phyloP scores from a whole-genome alignment of 2,888 invertebrate species.

The Agrochola circellaris region DNA sequence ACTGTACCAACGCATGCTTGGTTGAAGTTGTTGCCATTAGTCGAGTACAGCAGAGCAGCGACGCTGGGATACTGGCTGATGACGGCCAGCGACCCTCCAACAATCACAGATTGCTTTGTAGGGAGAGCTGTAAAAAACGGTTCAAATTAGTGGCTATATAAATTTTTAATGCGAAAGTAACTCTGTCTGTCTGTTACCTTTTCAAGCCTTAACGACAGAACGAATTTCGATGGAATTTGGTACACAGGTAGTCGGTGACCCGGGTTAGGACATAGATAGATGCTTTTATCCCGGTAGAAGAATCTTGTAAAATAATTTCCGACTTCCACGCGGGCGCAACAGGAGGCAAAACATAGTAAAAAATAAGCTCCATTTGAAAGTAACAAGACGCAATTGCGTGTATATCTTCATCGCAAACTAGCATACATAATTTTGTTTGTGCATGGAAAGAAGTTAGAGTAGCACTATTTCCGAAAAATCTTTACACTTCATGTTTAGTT shows the following conservation, averaged over 20 bases:
- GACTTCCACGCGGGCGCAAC: no score
- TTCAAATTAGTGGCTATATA: not conserved
- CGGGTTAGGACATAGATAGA: not conserved
- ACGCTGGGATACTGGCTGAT: slow-evolving; percentile 65
- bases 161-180: not conserved
- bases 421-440: not conserved
- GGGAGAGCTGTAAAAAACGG: slow-evolving; percentile 61
- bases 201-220: not conserved
- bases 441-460: not conserved
- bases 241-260: not conserved
- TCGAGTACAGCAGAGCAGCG: slow-evolving; percentile 61
- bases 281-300: not conserved
- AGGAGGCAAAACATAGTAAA: not conserved
- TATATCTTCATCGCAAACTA: not conserved
- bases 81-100: slow-evolving; percentile 69
- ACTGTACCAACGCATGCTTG: slow-evolving; percentile 73
- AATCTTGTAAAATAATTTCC: not conserved
- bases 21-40: slow-evolving; percentile 44
- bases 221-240: not conserved
- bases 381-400: no score
- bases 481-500: no score
- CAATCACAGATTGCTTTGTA: slow-evolving; percentile 63
- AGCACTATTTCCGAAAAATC: not conserved
- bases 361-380: not conserved
- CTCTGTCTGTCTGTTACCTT: not conserved